phyloP scores from a whole-genome alignment of 2,888 invertebrate genomes.

The Macroteleia sp. region DNA sequence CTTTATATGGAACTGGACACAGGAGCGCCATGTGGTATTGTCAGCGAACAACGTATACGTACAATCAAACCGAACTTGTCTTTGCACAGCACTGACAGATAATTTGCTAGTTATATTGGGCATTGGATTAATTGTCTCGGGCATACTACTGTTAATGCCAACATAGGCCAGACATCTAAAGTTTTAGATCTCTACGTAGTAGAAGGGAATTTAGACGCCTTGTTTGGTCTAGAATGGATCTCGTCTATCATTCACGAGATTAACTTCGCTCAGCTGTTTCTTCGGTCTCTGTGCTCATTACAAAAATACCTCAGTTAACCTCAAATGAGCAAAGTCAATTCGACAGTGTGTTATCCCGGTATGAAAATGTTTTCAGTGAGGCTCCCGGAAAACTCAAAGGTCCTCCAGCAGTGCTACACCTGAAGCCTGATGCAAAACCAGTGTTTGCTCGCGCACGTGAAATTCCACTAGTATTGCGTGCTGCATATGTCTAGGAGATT shows the following conservation, averaged over 20 bases:
- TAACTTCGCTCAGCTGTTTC: constrained; percentile 1
- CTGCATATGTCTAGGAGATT: background rate
- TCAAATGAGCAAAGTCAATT: background rate
- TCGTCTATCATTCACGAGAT: constrained; percentile 5
- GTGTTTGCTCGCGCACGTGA: constrained; percentile 16
- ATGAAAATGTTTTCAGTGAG: background rate
- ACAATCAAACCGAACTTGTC: constrained; percentile 8
- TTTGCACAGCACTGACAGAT: constrained; percentile 19
- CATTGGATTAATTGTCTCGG: constrained; percentile 36
- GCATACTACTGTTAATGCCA: constrained; percentile 7
- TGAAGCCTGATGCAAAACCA: constrained; percentile 8
- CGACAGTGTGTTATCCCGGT: background rate
- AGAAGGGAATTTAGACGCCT: constrained; percentile 20
- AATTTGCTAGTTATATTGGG: constrained; percentile 45
- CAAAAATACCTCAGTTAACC: background rate
- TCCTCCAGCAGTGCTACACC: background rate
- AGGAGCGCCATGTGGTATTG: constrained; percentile 46
- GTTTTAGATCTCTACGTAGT: constrained; percentile 23
- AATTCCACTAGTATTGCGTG: constrained; percentile 4
- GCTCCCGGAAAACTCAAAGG: background rate
- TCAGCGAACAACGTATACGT: background rate
- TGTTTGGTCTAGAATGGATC: constrained; percentile 24
- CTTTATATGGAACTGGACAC: constrained; percentile 38
- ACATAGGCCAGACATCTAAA: constrained; percentile 4
- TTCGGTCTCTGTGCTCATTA: background rate